These are phyloP conservation scores for Siderastrea radians DNA, from an alignment of 92 coral and sea anemone genomes.

Conservation along the genomic window DNA sequence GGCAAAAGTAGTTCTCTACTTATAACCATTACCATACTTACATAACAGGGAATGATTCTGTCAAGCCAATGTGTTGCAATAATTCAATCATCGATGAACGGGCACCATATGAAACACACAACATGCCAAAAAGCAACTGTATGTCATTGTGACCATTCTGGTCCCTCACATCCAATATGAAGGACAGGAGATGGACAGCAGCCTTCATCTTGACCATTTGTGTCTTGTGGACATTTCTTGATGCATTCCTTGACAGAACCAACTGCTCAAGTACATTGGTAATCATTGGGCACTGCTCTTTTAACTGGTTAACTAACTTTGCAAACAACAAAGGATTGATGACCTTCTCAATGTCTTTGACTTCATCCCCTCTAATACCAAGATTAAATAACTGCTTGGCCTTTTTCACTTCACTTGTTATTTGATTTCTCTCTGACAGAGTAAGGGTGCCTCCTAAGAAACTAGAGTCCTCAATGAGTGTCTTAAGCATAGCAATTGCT, in stretches of 20 bases:
- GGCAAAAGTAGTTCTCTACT: too few species aligned
- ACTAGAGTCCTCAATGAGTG: neutral
- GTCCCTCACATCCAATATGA: constrained; percentile 56
- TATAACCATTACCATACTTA: too few species aligned
- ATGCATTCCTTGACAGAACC: constrained; percentile 39
- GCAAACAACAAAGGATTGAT: constrained; percentile 53
- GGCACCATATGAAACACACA: constrained; percentile 46
- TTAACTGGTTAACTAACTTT: constrained; percentile 29
- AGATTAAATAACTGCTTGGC: constrained; percentile 55
- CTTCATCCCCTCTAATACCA: constrained; percentile 25
- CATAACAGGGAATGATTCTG: too few species aligned
- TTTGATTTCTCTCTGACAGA: constrained; percentile 58
- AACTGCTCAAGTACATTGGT: constrained; percentile 55
- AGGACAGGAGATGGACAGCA: constrained; percentile 55
- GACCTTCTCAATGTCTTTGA: constrained; percentile 23
- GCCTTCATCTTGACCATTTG: constrained; percentile 50
- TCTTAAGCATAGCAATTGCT: too few species aligned
- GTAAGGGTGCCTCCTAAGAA: constrained; percentile 66
- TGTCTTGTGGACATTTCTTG: constrained; percentile 49
- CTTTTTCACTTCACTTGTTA: constrained; percentile 39
- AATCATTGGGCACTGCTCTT: constrained; percentile 57
- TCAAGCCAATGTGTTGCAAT: too few species aligned
- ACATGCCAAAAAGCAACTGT: constrained; percentile 55
- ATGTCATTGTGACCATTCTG: constrained; percentile 56
- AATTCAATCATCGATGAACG: too few species aligned